These are phyloP conservation scores for Chirona hameri DNA, from an alignment of 2,888 invertebrate species.

Conservation along the genomic window DNA sequence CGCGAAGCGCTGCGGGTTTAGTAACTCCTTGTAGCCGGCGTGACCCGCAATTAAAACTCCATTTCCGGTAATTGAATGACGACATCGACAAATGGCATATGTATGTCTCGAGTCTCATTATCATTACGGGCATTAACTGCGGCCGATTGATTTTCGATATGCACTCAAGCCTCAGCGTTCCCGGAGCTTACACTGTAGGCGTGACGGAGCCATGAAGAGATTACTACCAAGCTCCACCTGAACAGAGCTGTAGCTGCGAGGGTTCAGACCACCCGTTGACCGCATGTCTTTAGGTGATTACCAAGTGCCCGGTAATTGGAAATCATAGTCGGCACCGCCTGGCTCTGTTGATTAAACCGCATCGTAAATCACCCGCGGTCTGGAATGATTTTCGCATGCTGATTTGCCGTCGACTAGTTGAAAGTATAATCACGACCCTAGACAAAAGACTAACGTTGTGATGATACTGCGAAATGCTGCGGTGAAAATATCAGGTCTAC, in stretches of 20 bases:
- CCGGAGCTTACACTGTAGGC: too few relatives aligned
- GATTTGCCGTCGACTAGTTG: not conserved
- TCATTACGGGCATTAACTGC: not conserved
- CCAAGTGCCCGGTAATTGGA: not conserved
- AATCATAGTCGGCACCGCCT: not conserved
- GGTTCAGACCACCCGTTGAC: too few relatives aligned
- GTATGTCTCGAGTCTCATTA: not conserved
- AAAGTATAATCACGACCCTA: not conserved
- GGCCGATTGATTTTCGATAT: not conserved
- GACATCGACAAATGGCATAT: not conserved
- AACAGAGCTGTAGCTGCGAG: too few relatives aligned
- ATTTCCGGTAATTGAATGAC: not conserved
- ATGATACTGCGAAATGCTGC: not conserved
- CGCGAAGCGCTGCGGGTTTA: too few relatives aligned
- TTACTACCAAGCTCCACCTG: too few relatives aligned
- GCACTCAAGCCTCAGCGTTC: not conserved
- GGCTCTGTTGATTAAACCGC: not conserved
- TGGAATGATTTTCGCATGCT: not conserved
- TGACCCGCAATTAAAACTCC: not conserved
- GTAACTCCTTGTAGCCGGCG: not conserved
- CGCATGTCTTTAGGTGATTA: not conserved
- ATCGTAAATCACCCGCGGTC: not conserved
- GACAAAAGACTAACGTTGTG: not conserved
- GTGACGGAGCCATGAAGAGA: too few relatives aligned
- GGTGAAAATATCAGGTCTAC: not conserved